phyloP scores from a whole-genome alignment of 2,888 invertebrate genomes.

The Gastrophysa polygoni region DNA sequence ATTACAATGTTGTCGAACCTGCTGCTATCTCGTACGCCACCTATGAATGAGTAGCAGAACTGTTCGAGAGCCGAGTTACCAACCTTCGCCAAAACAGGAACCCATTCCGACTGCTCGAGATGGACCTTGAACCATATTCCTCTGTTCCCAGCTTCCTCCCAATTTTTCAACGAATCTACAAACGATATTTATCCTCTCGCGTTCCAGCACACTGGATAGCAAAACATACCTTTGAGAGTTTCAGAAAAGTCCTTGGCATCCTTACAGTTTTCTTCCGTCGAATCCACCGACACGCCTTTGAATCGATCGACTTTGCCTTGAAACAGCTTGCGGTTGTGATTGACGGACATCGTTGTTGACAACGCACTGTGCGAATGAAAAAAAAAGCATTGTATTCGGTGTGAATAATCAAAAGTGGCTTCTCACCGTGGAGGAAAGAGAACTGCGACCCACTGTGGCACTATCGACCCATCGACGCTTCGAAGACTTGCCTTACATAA shows the following conservation, averaged over 20 bases:
- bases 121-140: slow-evolving; percentile 84
- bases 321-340: slow-evolving; percentile 50
- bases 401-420: background rate
- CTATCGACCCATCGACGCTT: background rate
- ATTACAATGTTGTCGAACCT: too few species aligned
- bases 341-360: background rate
- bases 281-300: slow-evolving; percentile 76
- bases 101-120: slow-evolving; percentile 72
- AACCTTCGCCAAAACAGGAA: slow-evolving; percentile 76
- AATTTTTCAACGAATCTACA: slow-evolving; percentile 73
- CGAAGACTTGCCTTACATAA: background rate
- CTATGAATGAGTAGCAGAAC: background rate
- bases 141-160: slow-evolving; percentile 68
- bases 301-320: slow-evolving; percentile 67
- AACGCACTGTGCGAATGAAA: background rate
- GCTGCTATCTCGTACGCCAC: too few species aligned
- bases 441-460: background rate
- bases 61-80: too few species aligned
- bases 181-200: slow-evolving; percentile 27
- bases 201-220: background rate
- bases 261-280: slow-evolving; percentile 64
- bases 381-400: too few species aligned
- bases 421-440: background rate
- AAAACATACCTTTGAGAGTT: slow-evolving; percentile 64
- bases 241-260: slow-evolving; percentile 59